phyloP scores from a whole-genome alignment of 2,113 vertebrate species.

The Myanophis thanlyinensis region DNA sequence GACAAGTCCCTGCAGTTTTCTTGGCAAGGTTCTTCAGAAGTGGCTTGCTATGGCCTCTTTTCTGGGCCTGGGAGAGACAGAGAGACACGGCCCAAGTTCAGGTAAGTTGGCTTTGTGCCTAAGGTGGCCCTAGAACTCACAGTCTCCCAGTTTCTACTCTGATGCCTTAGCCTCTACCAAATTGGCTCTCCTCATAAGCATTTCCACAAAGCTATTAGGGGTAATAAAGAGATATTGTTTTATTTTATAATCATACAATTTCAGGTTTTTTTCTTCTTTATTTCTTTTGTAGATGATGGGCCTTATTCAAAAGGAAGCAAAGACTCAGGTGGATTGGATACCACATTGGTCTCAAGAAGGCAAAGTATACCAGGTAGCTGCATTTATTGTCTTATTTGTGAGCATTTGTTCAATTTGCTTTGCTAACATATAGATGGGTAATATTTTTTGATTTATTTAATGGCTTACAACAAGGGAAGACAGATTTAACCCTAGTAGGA shows the following conservation, averaged over 20 bases:
- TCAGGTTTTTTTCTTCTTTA: slow-evolving; percentile 4
- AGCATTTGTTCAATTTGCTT: background rate
- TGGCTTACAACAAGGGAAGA: background rate
- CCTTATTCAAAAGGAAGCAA: slow-evolving; percentile 91
- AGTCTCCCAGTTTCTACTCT: background rate
- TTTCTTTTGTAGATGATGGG: slow-evolving; percentile 82
- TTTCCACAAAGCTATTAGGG: background rate
- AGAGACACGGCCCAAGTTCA: background rate
- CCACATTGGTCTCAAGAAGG: slow-evolving; percentile 80
- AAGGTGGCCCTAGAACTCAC: background rate
- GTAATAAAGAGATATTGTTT: background rate
- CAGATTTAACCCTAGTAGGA: too few species aligned
- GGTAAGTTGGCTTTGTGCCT: background rate
- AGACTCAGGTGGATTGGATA: slow-evolving; percentile 76
- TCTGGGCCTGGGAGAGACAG: background rate
- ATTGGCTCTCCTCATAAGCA: background rate
- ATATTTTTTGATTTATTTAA: background rate
- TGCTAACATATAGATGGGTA: background rate
- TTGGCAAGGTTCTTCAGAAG: background rate
- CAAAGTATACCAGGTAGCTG: slow-evolving; percentile 92
- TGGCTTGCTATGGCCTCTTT: background rate
- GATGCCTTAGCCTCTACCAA: background rate
- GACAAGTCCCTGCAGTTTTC: background rate
- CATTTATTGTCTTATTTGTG: background rate
- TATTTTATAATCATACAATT: background rate